Evolutionary conservation across 2,797 vertebrate genomes (phyloP).

Genomic region (Schizopygopsis pylzovi): DNA sequence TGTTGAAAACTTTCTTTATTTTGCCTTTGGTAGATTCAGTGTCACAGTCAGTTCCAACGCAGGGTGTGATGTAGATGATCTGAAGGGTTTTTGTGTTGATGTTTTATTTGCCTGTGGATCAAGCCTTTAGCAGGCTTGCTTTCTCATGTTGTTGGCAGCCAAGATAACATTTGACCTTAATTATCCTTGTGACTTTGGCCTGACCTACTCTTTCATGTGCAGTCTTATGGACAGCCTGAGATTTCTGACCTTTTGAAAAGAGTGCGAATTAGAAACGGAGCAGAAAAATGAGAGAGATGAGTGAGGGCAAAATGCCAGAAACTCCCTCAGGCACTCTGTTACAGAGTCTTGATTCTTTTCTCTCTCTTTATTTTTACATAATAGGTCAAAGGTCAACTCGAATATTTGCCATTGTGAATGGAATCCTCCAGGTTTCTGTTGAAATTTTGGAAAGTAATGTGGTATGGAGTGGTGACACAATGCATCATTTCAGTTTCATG

Average conservation of each 20-base stretch:
- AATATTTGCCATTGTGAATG: neutral
- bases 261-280: conserved; percentile 36
- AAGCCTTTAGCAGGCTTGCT: conserved; percentile 10
- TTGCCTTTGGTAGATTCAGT: neutral
- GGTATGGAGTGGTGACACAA: neutral
- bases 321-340: conserved; percentile 18
- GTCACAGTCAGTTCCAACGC: conserved; percentile 2
- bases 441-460: conserved; percentile 12
- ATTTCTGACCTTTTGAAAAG: conserved; percentile 48
- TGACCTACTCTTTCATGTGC: conserved; percentile 27
- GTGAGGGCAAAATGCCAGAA: conserved; percentile 38
- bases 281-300: conserved; percentile 19
- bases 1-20: conserved; percentile 4
- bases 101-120: conserved; percentile 17
- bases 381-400: neutral
- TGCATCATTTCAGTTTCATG: neutral
- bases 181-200: conserved; percentile 26
- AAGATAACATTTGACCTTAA: conserved; percentile 36
- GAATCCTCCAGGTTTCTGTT: neutral
- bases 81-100: neutral
- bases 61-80: neutral
- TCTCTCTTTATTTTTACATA: neutral
- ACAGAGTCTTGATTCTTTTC: conserved; percentile 12
- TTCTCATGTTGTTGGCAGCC: conserved; percentile 33
- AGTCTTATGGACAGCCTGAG: conserved; percentile 23